Base-by-base conservation (phyloP, 2,888 invertebrate genomes). In the Sthenelais limicola region DNA sequence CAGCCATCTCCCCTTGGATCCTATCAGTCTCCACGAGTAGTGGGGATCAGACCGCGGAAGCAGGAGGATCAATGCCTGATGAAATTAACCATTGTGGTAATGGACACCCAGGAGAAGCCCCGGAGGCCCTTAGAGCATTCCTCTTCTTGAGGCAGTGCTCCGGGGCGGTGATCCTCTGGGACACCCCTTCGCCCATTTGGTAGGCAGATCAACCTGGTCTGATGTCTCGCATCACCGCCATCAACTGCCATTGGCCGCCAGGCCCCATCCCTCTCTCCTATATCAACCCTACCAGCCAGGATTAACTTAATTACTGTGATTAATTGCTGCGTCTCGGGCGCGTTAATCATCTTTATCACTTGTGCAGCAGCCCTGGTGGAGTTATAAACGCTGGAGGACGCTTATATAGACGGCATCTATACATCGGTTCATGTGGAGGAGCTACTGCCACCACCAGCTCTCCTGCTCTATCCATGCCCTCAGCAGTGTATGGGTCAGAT, bases 281-380 rank as follows among this genome's bases (percentile, higher is more conserved):
- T 7, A n/a, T 30, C 56, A 43, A 43, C 12, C 32, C 30, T 4
- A 12, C 56, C 56, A 15, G 32, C 9, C n/a, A 5, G 32, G 56
- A 56, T 56, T 56, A 56, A 56, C 56, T 56, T 56, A 56, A 56
- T 56, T 56, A 56, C 56, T 56, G 32, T 56, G 56, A 56, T 56
- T 56, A 56, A 56, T 56, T 56, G 56, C 56, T 18, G 30, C 56
- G 30, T 24, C 21, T 18, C 30, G 32, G 32, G 18, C 2, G 56
- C 56, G 56, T 56, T 56, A 56, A 56, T 56, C 30, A 56, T 56
- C 56, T 56, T 32, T 56, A 56, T 21, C 56, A 28, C 32, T 21
- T 32, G 56, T 21, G 3, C 4, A 21, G 30, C 24, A 33, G 56
- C 24, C 9, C n/a, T 18, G 56, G 56, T 2, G 26, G 52, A 28